Conservation (phyloP, 2,797 vertebrate species). For the Acanthopagrus latus region DNA sequence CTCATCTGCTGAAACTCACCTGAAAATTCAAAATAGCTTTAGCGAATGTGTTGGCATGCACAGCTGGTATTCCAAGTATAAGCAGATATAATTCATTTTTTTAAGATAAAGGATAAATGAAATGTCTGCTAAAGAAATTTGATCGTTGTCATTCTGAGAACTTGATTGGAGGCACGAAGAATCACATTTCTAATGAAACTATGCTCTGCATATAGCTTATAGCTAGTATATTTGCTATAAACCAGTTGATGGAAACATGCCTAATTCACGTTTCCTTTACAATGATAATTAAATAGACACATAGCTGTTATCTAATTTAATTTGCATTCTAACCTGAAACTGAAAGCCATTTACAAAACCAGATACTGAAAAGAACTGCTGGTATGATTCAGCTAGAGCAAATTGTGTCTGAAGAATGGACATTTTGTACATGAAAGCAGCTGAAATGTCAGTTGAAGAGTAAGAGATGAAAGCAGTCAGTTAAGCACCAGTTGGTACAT, state of each 20-base stretch:
- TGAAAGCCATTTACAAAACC: not conserved
- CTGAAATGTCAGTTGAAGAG: not conserved
- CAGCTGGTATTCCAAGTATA: not conserved
- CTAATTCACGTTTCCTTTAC: too few species aligned
- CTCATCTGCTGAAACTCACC: slow-evolving; percentile 6
- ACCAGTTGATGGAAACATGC: too few species aligned
- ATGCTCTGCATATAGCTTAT: too few species aligned
- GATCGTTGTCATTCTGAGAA: not conserved
- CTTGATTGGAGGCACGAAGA: not conserved
- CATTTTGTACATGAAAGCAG: not conserved
- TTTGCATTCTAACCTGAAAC: not conserved
- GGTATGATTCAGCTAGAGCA: not conserved
- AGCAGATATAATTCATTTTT: not conserved
- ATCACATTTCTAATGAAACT: not conserved
- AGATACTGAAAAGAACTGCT: not conserved
- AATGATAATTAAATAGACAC: too few species aligned
- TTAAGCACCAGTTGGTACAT: too few species aligned
- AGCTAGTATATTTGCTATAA: too few species aligned
- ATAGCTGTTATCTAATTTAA: not conserved
- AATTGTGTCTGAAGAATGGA: not conserved
- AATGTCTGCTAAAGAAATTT: not conserved
- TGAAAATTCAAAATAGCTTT: not conserved
- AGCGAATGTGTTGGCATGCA: not conserved
- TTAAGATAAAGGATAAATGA: not conserved
- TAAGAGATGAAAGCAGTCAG: not conserved